Evolutionary conservation across 2,888 invertebrate genomes (phyloP), one percentile per base, ranked within the genome.

Genomic region (Idaea dimidiata): DNA sequence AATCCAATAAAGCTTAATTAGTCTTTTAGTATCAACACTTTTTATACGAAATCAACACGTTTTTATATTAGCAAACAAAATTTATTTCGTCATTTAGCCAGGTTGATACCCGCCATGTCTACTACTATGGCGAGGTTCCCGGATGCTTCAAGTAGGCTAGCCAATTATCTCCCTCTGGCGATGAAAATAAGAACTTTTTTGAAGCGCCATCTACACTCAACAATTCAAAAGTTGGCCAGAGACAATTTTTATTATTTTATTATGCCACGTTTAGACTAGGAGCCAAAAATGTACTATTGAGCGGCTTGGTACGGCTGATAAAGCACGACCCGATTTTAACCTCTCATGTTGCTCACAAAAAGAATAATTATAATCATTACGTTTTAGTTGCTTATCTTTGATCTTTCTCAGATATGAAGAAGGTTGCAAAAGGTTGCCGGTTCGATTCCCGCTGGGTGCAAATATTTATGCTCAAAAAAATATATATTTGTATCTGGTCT

Each of bases 51-150:
- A 91, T 91, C 88, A 91, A 87, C 91, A 91, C 92, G 89, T 89
- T 90, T 87, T 88, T 91, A 85, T 86, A 91, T 88, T 90, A 90
- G 89, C 91, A 91, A 92, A 93, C 92, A 92, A 91, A 92, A 88
- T 89, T 88, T 92, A 93, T 92, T 93, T 93, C 93, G 93, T 93
- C 94, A 94, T 94, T 94, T 94, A 93, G 92, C 93, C 94, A 94
- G 94, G 93, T 93, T 94, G 93, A 94, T 91, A 93, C 94, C 95
- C 96, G 96, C 96, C 96, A 96, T 96, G 95, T 95, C 95, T 94
- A 95, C 94, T 93, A 95, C 94, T 95, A 95, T 95, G 95, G 95
- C 95, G 94, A 93, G 92, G 93, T 93, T 91, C 91, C 94, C 94
- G 94, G 94, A 94, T 94, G 93, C 94, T 93, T 93, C 93, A 92